phyloP scores from a whole-genome alignment of 2,797 vertebrate species.

The Furcifer pardalis region DNA sequence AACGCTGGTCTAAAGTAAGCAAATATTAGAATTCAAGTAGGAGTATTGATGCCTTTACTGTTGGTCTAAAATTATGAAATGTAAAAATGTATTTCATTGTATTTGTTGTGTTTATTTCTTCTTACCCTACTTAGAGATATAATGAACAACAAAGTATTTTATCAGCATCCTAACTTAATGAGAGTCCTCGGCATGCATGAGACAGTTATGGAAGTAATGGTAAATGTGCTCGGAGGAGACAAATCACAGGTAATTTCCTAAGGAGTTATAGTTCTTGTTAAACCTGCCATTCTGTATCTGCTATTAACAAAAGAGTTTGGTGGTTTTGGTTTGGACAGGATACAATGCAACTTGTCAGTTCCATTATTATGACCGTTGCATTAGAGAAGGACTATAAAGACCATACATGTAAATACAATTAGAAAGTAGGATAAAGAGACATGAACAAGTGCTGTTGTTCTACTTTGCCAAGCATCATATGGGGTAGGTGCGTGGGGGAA shows the following conservation, averaged over 20 bases:
- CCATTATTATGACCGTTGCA: neutral
- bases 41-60: neutral
- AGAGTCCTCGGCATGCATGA: constrained; percentile 98
- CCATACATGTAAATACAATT: neutral
- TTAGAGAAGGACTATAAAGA: neutral
- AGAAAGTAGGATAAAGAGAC: too few relatives aligned
- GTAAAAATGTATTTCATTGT: too few relatives aligned
- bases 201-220: constrained; percentile 99
- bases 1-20: too few relatives aligned
- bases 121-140: constrained; percentile 85
- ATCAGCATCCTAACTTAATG: constrained; percentile 99
- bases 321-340: neutral
- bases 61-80: neutral
- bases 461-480: too few relatives aligned
- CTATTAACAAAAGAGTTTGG: neutral
- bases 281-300: neutral
- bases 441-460: too few relatives aligned
- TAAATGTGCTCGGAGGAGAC: constrained; percentile 95
- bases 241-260: constrained; percentile 89
- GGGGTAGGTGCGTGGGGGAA: too few relatives aligned
- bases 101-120: neutral
- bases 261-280: constrained; percentile 4
- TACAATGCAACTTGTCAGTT: neutral
- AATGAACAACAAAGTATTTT: constrained; percentile 99
- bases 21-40: neutral